Evolutionary conservation across 1,140 invertebrate species (phyloP), one percentile per base, ranked within the genome.

Genomic region (Tribolium castaneum): DNA sequence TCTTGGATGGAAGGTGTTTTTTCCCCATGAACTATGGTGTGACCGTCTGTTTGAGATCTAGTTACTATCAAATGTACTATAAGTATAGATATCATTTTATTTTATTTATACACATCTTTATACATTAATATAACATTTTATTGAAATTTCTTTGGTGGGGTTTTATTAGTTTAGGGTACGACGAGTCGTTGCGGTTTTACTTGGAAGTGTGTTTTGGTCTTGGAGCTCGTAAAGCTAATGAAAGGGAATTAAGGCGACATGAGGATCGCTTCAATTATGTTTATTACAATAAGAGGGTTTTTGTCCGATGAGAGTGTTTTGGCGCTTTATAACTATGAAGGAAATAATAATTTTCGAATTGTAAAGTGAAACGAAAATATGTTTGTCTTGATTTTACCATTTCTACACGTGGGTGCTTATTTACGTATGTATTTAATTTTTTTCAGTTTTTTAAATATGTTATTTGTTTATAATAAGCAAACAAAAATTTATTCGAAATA

Each of bases 81-180:
- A 30, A 30, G 25, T n/a, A 25, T 62, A 62, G 56, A 62, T 62
- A 62, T 62, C 56, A 62, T 66, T 35, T 34, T 66, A 66, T 66
- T 72, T 72, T 72, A 52, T 72, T 72, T 72, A 72, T 72, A 72
- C 70, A 72, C 70, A 72, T 50, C 25, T 34, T 72, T 51, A 72
- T 52, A 72, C 70, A 72, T 72, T 50, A 72, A 50, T 35, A 66
- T 35, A 66, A 66, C 56, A 62, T 62, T 62, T 62, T 62, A 30
- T 62, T 62, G 14, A 62, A 10, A 62, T 16, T 12, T 56, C 14
- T 56, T 19, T 56, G 49, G 4, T 14, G 49, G 9, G 49, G 39
- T 2, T 45, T 45, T 45, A 45, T 3, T 0, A 66, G 34, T 66
- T 39, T 62, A 2, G 14, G 45, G 10, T 14, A 14, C 35, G 34